Conservation (phyloP, 2,888 invertebrate species). For the Bhutanitis thaidina region DNA sequence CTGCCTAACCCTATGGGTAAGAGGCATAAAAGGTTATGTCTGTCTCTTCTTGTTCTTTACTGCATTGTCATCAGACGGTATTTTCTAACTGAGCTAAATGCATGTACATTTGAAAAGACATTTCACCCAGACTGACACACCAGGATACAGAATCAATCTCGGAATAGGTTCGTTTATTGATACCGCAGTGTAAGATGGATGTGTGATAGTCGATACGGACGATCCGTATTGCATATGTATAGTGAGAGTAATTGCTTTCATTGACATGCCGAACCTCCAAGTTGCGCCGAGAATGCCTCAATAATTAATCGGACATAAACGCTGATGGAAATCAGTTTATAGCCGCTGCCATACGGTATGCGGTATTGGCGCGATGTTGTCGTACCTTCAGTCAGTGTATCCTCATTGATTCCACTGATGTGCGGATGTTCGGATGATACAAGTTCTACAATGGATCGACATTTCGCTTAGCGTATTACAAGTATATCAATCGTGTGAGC, state of each 20-base stretch:
- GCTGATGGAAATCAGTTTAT: conserved; percentile 50
- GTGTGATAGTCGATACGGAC: conserved; percentile 30
- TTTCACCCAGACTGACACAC: conserved; percentile 5
- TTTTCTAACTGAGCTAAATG: too few relatives aligned
- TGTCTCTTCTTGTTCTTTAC: too few relatives aligned
- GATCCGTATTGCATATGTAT: conserved; percentile 35
- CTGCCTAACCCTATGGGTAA: too few relatives aligned
- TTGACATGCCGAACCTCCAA: conserved; percentile 59
- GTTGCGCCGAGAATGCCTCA: conserved; percentile 58
- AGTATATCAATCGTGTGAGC: background rate
- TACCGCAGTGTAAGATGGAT: conserved; percentile 34
- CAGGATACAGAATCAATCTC: conserved; percentile 25
- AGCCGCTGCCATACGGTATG: conserved; percentile 27
- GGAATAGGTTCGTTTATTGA: conserved; percentile 45
- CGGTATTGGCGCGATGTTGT: conserved; percentile 8
- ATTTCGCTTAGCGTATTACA: background rate
- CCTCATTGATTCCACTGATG: conserved; percentile 15
- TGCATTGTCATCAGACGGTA: too few relatives aligned
- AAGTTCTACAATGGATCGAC: conserved; percentile 11
- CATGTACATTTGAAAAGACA: background rate
- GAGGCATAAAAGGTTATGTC: too few relatives aligned
- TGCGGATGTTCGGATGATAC: conserved; percentile 24
- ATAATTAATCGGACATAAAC: conserved; percentile 69
- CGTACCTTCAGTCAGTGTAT: conserved; percentile 9
- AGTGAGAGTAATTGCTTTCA: conserved; percentile 67